Evolutionary conservation across 2,113 vertebrate genomes (phyloP), one percentile per base, ranked within the genome.

Genomic region (Verasper variegatus): DNA sequence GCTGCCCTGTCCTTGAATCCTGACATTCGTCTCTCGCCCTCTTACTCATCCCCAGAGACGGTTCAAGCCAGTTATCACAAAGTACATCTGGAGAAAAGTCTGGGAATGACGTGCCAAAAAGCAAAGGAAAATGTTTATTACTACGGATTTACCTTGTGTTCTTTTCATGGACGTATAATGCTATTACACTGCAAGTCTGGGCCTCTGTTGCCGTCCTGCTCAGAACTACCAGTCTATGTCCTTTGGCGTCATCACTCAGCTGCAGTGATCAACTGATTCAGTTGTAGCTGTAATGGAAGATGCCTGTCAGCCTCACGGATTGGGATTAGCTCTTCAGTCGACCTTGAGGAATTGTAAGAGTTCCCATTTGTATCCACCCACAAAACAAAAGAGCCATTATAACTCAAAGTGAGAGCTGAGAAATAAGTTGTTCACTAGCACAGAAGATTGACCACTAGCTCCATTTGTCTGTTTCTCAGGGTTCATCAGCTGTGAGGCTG

Each of bases 61-160:
- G 62, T 72, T 85, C 68, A 84, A 71, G 76, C 67, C 76, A 80
- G 76, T 85, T 80, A 90, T 82, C 73, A 59, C 71, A 76, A 74
- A 88, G 76, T 74, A 74, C 81, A 70, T 76, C 49, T 8, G 14
- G 35, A 37, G 45, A 71, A 67, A 83, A 68, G 62, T 24, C 24
- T 24, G 20, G 1, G 67, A 76, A 83, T 21, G 51, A 76, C n/a
- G 56, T 12, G 62, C 75, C 59, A 42, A 37, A 45, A 66, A 81
- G 83, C 79, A 76, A 68, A 78, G 88, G 83, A 92, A 84, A 92
- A 80, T 64, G 71, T 66, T 88, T 63, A 88, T 91, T 87, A 86
- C 62, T 9, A 40, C 51, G 42, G 61, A 62, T 47, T 78, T 40
- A 55, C 63, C 66, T 76, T 80, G 49, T 42, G 68, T 58, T 74